These are phyloP conservation scores for Cirrhinus mrigala DNA, from an alignment of 2,797 vertebrate genomes.

Conservation along the genomic window DNA sequence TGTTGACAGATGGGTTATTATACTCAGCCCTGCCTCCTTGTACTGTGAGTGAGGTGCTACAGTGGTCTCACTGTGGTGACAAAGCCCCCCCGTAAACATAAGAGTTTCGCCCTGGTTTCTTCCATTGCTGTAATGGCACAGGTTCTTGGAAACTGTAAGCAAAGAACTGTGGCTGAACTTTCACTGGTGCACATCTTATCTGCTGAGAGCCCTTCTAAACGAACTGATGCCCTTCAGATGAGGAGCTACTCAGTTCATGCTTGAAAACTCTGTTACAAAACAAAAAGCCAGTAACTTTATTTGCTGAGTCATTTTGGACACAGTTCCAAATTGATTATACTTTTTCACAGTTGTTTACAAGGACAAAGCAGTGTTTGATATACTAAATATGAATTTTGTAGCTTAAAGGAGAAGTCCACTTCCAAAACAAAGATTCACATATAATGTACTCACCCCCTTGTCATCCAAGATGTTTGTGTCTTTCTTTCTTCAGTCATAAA, in stretches of 20 bases:
- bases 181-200: conserved; percentile 37
- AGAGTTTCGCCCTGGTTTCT: conserved; percentile 6
- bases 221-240: conserved; percentile 71
- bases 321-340: neutral
- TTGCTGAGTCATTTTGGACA: conserved; percentile 11
- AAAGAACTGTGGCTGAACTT: conserved; percentile 46
- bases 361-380: neutral
- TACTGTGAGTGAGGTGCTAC: conserved; percentile 3
- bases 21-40: conserved; percentile 72
- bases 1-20: conserved; percentile 69
- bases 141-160: conserved; percentile 26
- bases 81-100: conserved; percentile 20
- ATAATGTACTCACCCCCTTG: too few relatives aligned
- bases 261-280: conserved; percentile 35
- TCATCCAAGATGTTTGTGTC: too few relatives aligned
- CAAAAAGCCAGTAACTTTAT: neutral
- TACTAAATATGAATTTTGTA: neutral
- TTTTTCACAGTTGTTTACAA: neutral
- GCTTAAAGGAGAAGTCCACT: too few relatives aligned
- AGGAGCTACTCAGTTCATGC: conserved; percentile 59
- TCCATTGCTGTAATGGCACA: conserved; percentile 18
- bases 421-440: too few relatives aligned
- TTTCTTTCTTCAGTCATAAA: too few relatives aligned
- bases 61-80: conserved; percentile 7
- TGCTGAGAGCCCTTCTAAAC: conserved; percentile 42